These are phyloP conservation scores for Luehdorfia chinensis DNA, from an alignment of 1,140 invertebrate genomes.

Conservation along the genomic window DNA sequence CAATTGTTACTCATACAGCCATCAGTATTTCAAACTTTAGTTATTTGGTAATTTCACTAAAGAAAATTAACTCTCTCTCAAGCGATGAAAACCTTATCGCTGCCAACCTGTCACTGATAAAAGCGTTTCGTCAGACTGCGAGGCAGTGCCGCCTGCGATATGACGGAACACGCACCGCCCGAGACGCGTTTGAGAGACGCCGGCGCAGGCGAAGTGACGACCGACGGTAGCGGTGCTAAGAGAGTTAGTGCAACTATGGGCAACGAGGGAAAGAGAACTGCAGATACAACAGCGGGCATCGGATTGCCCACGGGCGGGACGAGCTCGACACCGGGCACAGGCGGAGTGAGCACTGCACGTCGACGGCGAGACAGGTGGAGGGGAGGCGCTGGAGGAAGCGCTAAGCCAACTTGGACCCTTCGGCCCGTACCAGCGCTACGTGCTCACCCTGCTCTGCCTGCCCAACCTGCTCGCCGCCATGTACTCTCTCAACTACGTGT, in stretches of 20 bases:
- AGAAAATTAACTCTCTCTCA: no score
- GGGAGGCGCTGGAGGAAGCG: conserved; percentile 42
- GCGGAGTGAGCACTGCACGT: background rate
- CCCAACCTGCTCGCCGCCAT: conserved; percentile 75
- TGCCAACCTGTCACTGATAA: no score
- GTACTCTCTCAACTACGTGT: conserved; percentile 76
- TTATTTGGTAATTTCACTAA: no score
- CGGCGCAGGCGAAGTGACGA: background rate
- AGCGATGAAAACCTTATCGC: no score
- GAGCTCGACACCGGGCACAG: background rate
- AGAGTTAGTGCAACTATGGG: no score
- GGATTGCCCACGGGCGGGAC: background rate
- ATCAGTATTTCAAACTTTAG: no score
- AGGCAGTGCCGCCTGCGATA: conserved; percentile 21
- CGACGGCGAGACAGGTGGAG: background rate
- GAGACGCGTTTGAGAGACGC: background rate
- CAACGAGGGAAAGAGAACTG: background rate
- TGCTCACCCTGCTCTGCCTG: conserved; percentile 70
- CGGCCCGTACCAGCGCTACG: conserved; percentile 76
- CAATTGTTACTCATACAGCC: no score
- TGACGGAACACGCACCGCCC: conserved; percentile 5
- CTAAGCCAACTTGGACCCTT: conserved; percentile 59
- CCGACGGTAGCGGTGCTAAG: background rate
- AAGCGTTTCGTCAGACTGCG: no score
- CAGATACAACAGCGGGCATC: conserved; percentile 3